phyloP scores from a whole-genome alignment of 2,797 vertebrate genomes.

The Eulemur mongoz region DNA sequence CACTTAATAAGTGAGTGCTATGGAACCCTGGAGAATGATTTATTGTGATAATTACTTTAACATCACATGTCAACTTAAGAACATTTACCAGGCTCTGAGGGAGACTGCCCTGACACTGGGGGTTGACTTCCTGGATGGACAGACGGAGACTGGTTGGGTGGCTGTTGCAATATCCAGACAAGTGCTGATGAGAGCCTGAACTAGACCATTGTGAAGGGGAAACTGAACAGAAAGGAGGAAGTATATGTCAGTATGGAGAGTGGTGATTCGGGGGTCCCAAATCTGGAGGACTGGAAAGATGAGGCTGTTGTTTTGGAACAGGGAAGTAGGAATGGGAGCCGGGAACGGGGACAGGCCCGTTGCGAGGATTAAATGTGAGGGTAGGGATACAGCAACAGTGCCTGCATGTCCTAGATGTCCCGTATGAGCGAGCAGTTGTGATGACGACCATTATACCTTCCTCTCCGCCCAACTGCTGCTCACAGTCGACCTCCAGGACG shows the following conservation, averaged over 20 bases:
- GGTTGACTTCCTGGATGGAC: not conserved
- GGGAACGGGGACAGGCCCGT: not conserved
- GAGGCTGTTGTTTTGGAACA: not conserved
- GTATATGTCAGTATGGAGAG: not conserved
- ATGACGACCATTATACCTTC: not conserved
- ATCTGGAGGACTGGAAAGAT: not conserved
- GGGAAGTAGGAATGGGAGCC: not conserved
- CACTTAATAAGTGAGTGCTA: not conserved
- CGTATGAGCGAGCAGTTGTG: accelerated
- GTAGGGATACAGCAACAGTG: not conserved
- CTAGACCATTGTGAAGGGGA: not conserved
- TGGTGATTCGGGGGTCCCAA: not conserved
- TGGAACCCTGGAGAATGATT: not conserved
- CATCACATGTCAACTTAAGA: not conserved
- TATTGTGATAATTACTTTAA: not conserved
- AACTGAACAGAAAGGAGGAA: not conserved
- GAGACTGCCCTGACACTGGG: too few species aligned
- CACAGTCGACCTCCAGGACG: not conserved
- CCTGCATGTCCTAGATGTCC: not conserved
- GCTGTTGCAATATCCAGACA: not conserved
- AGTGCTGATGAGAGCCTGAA: not conserved
- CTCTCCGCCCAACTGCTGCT: not conserved
- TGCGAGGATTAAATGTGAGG: not conserved
- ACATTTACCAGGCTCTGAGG: not conserved
- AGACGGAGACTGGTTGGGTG: not conserved